phyloP scores from a whole-genome alignment of 2,888 invertebrate species.

The Macropis europaea region DNA sequence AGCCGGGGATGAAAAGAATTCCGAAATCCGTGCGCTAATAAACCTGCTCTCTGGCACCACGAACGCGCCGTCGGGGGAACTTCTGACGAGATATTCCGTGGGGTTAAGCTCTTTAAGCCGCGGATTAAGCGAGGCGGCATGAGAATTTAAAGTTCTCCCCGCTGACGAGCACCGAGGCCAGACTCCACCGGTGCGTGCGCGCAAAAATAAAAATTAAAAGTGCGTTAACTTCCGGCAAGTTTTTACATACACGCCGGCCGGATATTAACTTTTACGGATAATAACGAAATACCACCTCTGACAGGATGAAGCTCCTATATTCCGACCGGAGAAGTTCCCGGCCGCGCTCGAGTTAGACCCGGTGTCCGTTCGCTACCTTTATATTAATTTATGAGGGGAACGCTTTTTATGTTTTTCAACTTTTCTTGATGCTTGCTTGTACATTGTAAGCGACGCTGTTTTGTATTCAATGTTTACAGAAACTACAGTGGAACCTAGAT shows the following conservation, averaged over 20 bases:
- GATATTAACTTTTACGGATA: conserved; percentile 43
- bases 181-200: conserved; percentile 22
- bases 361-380: not conserved
- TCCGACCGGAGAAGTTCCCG: conserved; percentile 10
- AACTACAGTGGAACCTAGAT: too few relatives aligned
- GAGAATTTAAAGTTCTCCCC: conserved; percentile 74
- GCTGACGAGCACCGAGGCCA: conserved; percentile 31
- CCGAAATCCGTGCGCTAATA: conserved; percentile 79
- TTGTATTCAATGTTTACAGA: conserved; percentile 3
- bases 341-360: not conserved
- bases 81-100: conserved; percentile 79
- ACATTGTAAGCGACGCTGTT: too few relatives aligned
- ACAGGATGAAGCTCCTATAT: conserved; percentile 14
- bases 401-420: not conserved
- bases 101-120: conserved; percentile 76
- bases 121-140: conserved; percentile 75
- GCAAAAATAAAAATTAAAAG: conserved; percentile 52
- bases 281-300: conserved; percentile 41
- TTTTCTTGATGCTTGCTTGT: not conserved
- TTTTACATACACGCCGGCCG: conserved; percentile 25
- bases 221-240: conserved; percentile 39
- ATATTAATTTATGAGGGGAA: conserved; percentile 8
- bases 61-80: conserved; percentile 55
- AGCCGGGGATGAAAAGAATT: conserved; percentile 78
- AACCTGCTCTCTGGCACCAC: conserved; percentile 73